These are phyloP conservation scores for Globia sparganii DNA, from an alignment of 2,888 invertebrate species.

Conservation along the genomic window DNA sequence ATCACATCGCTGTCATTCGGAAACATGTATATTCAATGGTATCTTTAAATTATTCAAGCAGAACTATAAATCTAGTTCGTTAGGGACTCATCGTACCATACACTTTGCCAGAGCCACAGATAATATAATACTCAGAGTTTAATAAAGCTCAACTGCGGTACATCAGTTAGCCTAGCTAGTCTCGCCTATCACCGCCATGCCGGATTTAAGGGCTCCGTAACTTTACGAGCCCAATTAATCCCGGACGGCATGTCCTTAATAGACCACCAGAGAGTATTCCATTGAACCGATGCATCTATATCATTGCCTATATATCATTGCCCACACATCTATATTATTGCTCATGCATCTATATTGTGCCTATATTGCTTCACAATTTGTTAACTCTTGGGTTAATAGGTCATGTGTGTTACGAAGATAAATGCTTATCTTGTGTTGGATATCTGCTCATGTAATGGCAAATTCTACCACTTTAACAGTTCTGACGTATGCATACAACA, in stretches of 20 bases:
- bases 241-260: conserved; percentile 36
- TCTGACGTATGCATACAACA: conserved; percentile 6
- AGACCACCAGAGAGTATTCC: conserved; percentile 38
- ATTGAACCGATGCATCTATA: conserved; percentile 25
- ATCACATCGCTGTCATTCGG: not conserved
- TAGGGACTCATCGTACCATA: conserved; percentile 31
- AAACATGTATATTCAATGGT: not conserved
- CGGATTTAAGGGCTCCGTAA: conserved; percentile 37
- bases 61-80: conserved; percentile 45
- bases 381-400: conserved; percentile 50
- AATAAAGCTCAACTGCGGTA: conserved; percentile 9
- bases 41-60: conserved; percentile 30
- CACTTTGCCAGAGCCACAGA: not conserved
- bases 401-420: conserved; percentile 44
- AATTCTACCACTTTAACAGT: conserved; percentile 29
- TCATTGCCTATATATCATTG: conserved; percentile 1
- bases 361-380: conserved; percentile 27
- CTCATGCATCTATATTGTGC: conserved; percentile 3
- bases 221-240: conserved; percentile 54
- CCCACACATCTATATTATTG: conserved; percentile 2
- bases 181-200: conserved; percentile 38
- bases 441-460: conserved; percentile 37
- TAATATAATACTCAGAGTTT: too few relatives aligned
- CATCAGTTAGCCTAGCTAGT: conserved; percentile 33
- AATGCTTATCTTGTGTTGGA: conserved; percentile 43